phyloP scores from a whole-genome alignment of 1,140 invertebrate species.

The Macrosteles quadrilineatus region DNA sequence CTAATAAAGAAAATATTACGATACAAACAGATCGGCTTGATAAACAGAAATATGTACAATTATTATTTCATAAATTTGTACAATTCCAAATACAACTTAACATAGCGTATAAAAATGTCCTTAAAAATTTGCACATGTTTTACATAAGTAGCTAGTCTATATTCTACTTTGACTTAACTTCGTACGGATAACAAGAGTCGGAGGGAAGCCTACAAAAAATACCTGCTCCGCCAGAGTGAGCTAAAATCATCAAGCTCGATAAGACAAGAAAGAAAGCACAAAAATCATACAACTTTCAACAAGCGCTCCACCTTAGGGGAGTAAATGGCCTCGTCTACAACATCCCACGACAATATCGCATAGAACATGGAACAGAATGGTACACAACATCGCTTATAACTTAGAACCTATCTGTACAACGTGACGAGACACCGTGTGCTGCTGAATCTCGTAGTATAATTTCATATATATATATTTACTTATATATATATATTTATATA shows the following conservation, averaged over 20 bases:
- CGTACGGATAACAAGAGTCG: too few species aligned
- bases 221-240: too few species aligned
- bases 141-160: not conserved
- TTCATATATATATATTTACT: not conserved
- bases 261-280: conserved; percentile 5
- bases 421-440: conserved; percentile 8
- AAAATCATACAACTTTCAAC: not conserved
- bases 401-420: conserved; percentile 7
- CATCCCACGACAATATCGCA: not conserved
- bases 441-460: not conserved
- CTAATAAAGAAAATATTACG: too few species aligned
- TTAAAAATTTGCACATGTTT: not conserved
- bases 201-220: too few species aligned
- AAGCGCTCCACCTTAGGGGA: conserved; percentile 1
- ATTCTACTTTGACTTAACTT: not conserved
- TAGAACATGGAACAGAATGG: too few species aligned
- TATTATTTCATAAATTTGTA: conserved; percentile 8
- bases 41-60: too few species aligned
- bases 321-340: not conserved
- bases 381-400: too few species aligned
- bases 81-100: not conserved
- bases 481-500: conserved; percentile 14
- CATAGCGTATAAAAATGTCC: conserved; percentile 5
- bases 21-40: too few species aligned
- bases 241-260: not conserved